phyloP scores from a whole-genome alignment of 2,888 invertebrate species.

The Acanthosoma haemorrhoidale region DNA sequence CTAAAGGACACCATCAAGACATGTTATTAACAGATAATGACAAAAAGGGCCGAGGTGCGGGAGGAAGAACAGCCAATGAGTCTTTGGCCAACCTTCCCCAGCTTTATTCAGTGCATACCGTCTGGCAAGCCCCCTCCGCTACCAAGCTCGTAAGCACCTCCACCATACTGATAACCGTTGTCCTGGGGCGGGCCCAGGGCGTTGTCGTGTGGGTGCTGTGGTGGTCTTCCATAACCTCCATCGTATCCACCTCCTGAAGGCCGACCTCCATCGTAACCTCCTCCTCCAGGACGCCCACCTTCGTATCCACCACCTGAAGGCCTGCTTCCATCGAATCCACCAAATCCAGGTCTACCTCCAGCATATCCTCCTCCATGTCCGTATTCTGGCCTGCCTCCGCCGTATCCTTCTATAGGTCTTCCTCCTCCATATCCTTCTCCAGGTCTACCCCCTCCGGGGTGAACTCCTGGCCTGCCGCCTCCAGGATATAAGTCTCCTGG shows the following conservation, averaged over 20 bases:
- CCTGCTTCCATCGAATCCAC: slow-evolving; percentile 13
- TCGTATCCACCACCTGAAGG: slow-evolving; percentile 26
- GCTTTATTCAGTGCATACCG: slow-evolving; percentile 32
- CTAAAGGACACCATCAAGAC: slow-evolving; percentile 48
- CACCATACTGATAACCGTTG: slow-evolving; percentile 34
- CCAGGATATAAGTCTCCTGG: background rate
- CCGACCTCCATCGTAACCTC: slow-evolving; percentile 15
- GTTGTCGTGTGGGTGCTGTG: slow-evolving; percentile 21
- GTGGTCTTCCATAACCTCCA: slow-evolving; percentile 27
- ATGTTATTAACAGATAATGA: background rate
- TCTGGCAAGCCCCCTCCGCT: slow-evolving; percentile 38
- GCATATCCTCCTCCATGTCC: background rate
- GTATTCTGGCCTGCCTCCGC: background rate
- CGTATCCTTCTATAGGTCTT: background rate
- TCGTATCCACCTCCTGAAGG: slow-evolving; percentile 6
- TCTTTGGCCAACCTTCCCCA: background rate
- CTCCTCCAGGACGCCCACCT: slow-evolving; percentile 13
- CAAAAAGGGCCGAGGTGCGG: background rate
- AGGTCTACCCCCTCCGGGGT: background rate
- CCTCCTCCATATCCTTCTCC: background rate
- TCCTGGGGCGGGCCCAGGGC: slow-evolving; percentile 22
- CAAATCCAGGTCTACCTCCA: slow-evolving; percentile 11
- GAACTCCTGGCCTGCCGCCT: too few species aligned
- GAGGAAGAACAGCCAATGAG: background rate
- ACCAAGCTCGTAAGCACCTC: slow-evolving; percentile 38